A percentile compares a stretch with the other conserved stretches of the same genome.
These are phyloP conservation scores for Falcaria lacertinaria DNA, from an alignment of 2,888 invertebrate species.

Conservation along the genomic window DNA sequence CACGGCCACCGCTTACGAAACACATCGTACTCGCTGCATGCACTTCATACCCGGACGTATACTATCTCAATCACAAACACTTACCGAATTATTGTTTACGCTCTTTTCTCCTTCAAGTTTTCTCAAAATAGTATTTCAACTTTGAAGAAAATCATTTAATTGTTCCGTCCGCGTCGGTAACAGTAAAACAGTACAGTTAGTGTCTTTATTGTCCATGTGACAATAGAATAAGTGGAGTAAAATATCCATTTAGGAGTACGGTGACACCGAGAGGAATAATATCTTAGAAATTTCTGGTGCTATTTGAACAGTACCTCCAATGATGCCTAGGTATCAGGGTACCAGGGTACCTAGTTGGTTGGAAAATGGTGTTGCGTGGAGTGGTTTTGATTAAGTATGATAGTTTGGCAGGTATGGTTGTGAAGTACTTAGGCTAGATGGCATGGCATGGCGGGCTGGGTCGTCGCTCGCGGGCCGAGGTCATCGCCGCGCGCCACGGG, in stretches of 20 bases:
- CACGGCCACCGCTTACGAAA: constrained; percentile 72
- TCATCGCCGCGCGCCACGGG: constrained; percentile 53
- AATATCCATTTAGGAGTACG: constrained; percentile 1
- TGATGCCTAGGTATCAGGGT: too few species aligned
- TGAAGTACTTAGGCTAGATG: constrained; percentile 17
- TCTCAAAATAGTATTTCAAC: not conserved
- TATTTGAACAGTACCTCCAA: not conserved
- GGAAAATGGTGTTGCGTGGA: too few species aligned
- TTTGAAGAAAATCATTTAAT: not conserved
- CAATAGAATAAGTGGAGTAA: constrained; percentile 2
- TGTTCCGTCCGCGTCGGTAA: constrained; percentile 1
- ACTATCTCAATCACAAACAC: constrained; percentile 24
- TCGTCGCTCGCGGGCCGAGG: constrained; percentile 68
- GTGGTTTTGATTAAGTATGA: constrained; percentile 1
- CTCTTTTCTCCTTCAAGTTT: not conserved
- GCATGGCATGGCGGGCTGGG: constrained; percentile 38
- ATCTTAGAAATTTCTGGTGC: not conserved
- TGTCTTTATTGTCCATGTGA: constrained; percentile 1
- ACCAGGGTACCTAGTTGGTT: too few species aligned
- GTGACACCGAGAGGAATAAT: not conserved
- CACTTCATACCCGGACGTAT: constrained; percentile 44
- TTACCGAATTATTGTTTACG: not conserved
- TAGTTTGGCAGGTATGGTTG: constrained; percentile 14
- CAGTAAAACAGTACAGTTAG: constrained; percentile 2
- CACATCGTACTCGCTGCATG: constrained; percentile 30